These are phyloP conservation scores for Liopterus haemorrhoidalis DNA, from an alignment of 2,888 invertebrate genomes.

Conservation along the genomic window DNA sequence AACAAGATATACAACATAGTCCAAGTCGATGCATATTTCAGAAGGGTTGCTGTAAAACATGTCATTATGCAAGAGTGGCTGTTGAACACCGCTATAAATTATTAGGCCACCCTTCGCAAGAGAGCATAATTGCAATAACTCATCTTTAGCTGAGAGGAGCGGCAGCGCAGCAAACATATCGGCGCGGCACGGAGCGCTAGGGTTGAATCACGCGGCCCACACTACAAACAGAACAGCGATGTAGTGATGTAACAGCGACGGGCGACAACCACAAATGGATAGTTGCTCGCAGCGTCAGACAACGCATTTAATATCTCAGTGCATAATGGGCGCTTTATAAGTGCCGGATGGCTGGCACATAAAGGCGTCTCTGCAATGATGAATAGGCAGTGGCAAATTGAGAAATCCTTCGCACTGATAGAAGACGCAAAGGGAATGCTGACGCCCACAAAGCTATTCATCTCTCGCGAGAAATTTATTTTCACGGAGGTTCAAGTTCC, in stretches of 20 bases:
- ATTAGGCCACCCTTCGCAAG: not conserved
- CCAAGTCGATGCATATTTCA: conserved; percentile 23
- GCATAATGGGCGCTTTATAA: no score
- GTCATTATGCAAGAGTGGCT: conserved; percentile 20
- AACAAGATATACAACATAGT: conserved; percentile 21
- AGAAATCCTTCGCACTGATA: conserved; percentile 40
- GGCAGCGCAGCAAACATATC: no score
- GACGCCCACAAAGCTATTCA: conserved; percentile 39
- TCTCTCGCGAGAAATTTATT: conserved; percentile 38
- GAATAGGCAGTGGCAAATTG: conserved; percentile 43
- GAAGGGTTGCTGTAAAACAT: conserved; percentile 22
- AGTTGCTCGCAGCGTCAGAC: no score
- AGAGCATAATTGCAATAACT: not conserved
- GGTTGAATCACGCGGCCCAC: no score
- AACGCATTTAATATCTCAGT: no score
- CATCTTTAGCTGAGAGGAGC: no score
- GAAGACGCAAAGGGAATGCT: conserved; percentile 37
- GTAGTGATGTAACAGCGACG: no score
- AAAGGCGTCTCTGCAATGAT: no score
- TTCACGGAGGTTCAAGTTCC: conserved; percentile 37
- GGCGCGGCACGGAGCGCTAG: no score
- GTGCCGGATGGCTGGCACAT: no score
- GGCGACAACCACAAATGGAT: no score
- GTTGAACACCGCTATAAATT: conserved; percentile 23
- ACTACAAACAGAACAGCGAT: no score